Base-by-base conservation (phyloP, 2,888 invertebrate genomes). In the Drosophila bunnanda region DNA sequence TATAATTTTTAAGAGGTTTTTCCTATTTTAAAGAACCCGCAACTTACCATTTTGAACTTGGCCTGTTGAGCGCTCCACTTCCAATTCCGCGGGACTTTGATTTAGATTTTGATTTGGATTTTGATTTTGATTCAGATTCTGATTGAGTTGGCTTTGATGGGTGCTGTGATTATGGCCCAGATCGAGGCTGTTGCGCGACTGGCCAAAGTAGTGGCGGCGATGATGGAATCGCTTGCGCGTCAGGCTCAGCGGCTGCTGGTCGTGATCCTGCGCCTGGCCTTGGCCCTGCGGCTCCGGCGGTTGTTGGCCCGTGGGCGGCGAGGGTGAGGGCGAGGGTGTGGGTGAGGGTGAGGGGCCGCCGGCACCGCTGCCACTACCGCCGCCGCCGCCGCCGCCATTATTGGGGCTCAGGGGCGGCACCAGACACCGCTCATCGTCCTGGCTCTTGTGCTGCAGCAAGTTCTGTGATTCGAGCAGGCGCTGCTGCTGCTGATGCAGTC, bases 401-500 rank as follows among this genome's bases (percentile, higher is more conserved):
- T 34, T 58, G 0, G 94, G 93, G 91, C 94, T 94, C 65, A 94
- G 93, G 79, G 94, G 94, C 83, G 94, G 93, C 90, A 94, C 94
- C 78, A 95, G 92, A 76, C 94, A 81, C 12, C 82, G 93, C 91
- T 95, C 95, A 81, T 93, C 92, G 75, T 93, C 90, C 84, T 93
- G 92, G 75, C 93, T 92, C 92, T 96, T 96, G 82, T 94, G 93
- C 69, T 94, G 94, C 88, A 96, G 94, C 93, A 97, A 95, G 93
- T 97, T 96, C 93, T 97, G 97, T 78, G 96, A 95, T 93, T 97
- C 97, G 93, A 96, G 93, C 92, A 97, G 93, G 89, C 96, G 94
- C 91, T 96, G 94, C 93, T 97, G 97, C 94, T 97, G 97, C 95
- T 97, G 96, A 89, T 96, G 96, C 94, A 97, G 94, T 92, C 97